Base-by-base conservation (phyloP, 1,140 invertebrate genomes). In the Drosophila sucinea region DNA sequence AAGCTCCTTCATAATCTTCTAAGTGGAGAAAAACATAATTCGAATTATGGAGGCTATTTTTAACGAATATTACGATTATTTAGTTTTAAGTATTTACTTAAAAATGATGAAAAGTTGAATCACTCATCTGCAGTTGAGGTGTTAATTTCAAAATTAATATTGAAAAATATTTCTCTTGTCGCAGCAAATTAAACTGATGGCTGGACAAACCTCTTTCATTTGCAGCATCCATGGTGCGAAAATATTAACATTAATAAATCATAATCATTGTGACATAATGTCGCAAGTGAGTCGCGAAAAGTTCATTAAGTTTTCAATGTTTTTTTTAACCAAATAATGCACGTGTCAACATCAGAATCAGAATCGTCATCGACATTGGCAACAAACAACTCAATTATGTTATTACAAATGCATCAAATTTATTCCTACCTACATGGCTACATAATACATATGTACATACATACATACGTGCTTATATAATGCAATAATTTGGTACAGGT, bases 291-390 rank as follows among this genome's bases (percentile, higher is more conserved):
- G 23, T 51, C 25, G 44, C 44, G 25, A 51, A 51, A 51, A 27
- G 44, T 51, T 51, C 44, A 51, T 51, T 51, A 51, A 27, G 44
- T 51, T 51, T 51, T 51, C 44, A 51, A 51, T 51, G 44, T 51
- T 51, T 51, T 38, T 38, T 17, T 7, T 27, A 51, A 38, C 35
- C 35, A 38, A 40, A 56, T 27, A 51, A 51, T 51, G 44, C 44
- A 51, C 27, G 44, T 51, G 44, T 51, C 44, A 51, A n/a, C 25
- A 51, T 27, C 44, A 51, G 44, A 51, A 51, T 51, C 23, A 27
- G 44, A 6, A 51, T 17, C 8, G 3, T 4, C 40, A 41, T 41
- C 11, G 8, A n/a, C 40, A 41, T 41, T 11, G 25, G 23, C 25
- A 27, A 23, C 1, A 51, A 51, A 51, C 44, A 51, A 51, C 23